Conservation (phyloP, 1,140 invertebrate genomes). For the Drosophila guanche region DNA sequence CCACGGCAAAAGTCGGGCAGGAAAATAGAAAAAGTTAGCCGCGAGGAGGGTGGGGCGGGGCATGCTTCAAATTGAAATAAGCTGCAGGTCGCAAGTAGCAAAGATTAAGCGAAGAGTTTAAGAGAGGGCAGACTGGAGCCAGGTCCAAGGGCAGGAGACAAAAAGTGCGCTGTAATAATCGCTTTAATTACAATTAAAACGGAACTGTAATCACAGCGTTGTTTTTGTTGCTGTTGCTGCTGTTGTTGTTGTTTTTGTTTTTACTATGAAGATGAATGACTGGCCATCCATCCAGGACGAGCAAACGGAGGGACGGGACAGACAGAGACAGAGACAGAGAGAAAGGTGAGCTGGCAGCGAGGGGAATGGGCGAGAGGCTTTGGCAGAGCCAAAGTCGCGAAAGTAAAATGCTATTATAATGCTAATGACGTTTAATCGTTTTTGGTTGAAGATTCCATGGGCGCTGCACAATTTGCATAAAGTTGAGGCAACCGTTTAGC, state of each 20-base stretch:
- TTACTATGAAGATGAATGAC: conserved; percentile 50
- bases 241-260: conserved; percentile 10
- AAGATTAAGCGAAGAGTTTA: conserved; percentile 45
- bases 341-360: not conserved
- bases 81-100: conserved; percentile 41
- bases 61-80: conserved; percentile 62
- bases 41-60: not conserved
- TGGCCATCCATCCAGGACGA: conserved; percentile 29
- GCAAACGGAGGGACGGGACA: not conserved
- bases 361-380: too few relatives aligned
- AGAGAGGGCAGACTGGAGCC: conserved; percentile 4
- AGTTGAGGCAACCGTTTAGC: conserved; percentile 34
- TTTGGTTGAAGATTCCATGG: conserved; percentile 27
- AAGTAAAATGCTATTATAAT: conserved; percentile 51
- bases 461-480: conserved; percentile 53
- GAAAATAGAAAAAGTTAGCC: conserved; percentile 56
- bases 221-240: not conserved
- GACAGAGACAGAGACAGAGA: not conserved
- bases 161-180: conserved; percentile 53
- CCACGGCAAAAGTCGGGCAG: conserved; percentile 10
- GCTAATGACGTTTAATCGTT: conserved; percentile 68
- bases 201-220: conserved; percentile 51
- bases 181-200: conserved; percentile 69
- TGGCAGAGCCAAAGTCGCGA: conserved; percentile 41
- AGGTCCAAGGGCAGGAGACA: not conserved